These are phyloP conservation scores for Troglohyphantes excavatus DNA, from an alignment of 2,888 invertebrate genomes.

Conservation along the genomic window DNA sequence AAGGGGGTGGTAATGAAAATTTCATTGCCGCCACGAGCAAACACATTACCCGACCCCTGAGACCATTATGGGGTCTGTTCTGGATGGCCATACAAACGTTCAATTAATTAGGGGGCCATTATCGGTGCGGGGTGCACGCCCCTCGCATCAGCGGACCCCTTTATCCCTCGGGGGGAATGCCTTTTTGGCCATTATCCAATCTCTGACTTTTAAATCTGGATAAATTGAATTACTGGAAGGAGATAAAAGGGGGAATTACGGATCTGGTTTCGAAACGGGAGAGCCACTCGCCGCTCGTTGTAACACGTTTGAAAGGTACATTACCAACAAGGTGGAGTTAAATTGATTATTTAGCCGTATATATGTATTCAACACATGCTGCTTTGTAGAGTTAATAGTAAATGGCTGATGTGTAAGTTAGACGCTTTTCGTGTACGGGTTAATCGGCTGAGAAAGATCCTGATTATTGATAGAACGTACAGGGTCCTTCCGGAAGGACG, in stretches of 20 bases:
- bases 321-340: not conserved
- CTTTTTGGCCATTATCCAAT: slow-evolving; percentile 65
- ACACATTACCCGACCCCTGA: slow-evolving; percentile 27
- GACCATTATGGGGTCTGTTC: slow-evolving; percentile 44
- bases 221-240: slow-evolving; percentile 49
- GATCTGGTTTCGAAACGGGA: not conserved
- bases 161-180: slow-evolving; percentile 24
- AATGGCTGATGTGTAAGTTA: no score
- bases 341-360: not conserved
- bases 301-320: not conserved
- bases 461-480: no score
- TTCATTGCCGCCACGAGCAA: slow-evolving; percentile 40
- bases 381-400: no score
- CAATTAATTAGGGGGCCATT: slow-evolving; percentile 76
- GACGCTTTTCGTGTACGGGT: no score
- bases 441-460: no score
- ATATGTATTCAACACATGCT: no score
- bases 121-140: slow-evolving; percentile 44
- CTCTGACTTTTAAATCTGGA: slow-evolving; percentile 61
- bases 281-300: not conserved
- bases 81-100: slow-evolving; percentile 44
- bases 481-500: no score
- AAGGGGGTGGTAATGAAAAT: slow-evolving; percentile 56
- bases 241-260: slow-evolving; percentile 2
- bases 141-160: slow-evolving; percentile 28